Percentiles rank a stretch among this genome's conserved stretches.
phyloP scores from a whole-genome alignment of 2,888 invertebrate genomes.

The Hydroisotoma schaefferi region DNA sequence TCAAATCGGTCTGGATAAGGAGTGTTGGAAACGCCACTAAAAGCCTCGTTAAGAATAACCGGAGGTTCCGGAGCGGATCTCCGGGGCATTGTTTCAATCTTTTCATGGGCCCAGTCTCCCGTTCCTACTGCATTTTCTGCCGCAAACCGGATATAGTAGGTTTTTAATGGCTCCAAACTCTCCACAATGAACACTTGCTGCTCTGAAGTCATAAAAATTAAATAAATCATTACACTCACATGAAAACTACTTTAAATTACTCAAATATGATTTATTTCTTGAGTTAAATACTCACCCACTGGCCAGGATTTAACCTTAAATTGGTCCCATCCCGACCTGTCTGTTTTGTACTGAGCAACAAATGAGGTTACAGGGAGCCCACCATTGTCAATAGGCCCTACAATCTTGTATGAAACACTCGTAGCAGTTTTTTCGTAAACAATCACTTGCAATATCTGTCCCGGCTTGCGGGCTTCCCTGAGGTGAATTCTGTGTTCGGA shows the following conservation, averaged over 20 bases:
- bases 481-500: constrained; percentile 66
- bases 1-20: constrained; percentile 74
- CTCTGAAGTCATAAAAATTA: constrained; percentile 57
- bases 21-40: constrained; percentile 57
- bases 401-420: constrained; percentile 73
- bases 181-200: constrained; percentile 68
- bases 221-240: background rate
- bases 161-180: constrained; percentile 68
- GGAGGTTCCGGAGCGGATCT: constrained; percentile 73
- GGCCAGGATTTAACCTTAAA: constrained; percentile 74
- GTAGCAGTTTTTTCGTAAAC: constrained; percentile 64
- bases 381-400: constrained; percentile 68
- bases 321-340: constrained; percentile 62
- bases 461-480: constrained; percentile 68
- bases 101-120: constrained; percentile 67
- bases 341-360: constrained; percentile 71
- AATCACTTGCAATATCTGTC: constrained; percentile 63
- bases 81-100: constrained; percentile 68
- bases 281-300: constrained; percentile 55
- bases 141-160: constrained; percentile 78
- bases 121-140: constrained; percentile 79
- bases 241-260: too few relatives aligned
- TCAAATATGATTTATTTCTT: too few relatives aligned
- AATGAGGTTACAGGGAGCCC: constrained; percentile 73
- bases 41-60: constrained; percentile 57